A percentile compares a stretch with the other conserved stretches of the same genome.
Evolutionary conservation across 2,797 vertebrate species (phyloP).

Genomic region (Synanceia verrucosa): DNA sequence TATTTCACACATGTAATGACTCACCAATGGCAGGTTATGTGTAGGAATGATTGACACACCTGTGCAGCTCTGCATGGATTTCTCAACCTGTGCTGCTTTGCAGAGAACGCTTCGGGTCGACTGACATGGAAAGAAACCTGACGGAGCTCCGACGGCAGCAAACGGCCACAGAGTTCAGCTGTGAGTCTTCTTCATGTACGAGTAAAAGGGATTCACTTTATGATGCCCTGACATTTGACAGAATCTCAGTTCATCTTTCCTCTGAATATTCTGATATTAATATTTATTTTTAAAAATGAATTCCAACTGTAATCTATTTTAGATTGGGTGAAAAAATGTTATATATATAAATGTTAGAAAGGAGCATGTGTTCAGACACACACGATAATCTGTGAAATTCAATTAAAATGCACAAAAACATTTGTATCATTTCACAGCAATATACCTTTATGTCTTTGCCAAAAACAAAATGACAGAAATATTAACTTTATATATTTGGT

Average conservation of each 20-base stretch:
- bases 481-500: no score
- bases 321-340: not conserved
- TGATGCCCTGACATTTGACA: no score
- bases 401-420: not conserved
- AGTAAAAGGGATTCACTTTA: no score
- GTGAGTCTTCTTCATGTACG: slow-evolving; percentile 67
- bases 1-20: slow-evolving; percentile 55
- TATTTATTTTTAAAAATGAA: not conserved
- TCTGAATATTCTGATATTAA: not conserved
- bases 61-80: slow-evolving; percentile 31
- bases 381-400: not conserved
- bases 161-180: slow-evolving; percentile 64
- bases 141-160: slow-evolving; percentile 78
- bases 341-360: not conserved
- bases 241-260: not conserved
- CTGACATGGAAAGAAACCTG: slow-evolving; percentile 84
- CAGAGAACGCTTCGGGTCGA: slow-evolving; percentile 87
- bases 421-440: not conserved
- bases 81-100: slow-evolving; percentile 61
- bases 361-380: not conserved
- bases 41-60: slow-evolving; percentile 68
- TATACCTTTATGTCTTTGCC: not conserved
- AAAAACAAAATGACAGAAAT: not conserved
- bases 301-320: not conserved
- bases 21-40: slow-evolving; percentile 58